Evolutionary conservation across 2,797 vertebrate species (phyloP), one percentile per base, ranked within the genome.

Genomic region (Spinibarbus caldwelli): DNA sequence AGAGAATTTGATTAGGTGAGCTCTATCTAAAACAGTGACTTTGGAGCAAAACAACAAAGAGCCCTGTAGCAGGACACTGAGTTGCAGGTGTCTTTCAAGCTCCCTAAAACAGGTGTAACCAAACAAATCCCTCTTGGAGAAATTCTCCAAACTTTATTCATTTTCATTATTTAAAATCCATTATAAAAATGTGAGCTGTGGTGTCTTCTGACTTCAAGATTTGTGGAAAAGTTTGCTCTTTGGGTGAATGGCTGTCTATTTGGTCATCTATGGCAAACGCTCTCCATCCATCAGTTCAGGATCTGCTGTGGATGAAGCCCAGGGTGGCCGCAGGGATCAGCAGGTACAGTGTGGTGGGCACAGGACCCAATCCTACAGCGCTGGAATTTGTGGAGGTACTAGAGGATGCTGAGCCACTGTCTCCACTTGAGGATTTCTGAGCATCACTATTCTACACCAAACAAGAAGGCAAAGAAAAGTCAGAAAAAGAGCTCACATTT

Each of bases 261-360:
- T 78, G 72, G 64, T 62, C 67, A 68, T 82, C 59, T 43, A 59
- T 41, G 54, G 34, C 5, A 6, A 75, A 78, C 43, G 26, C 21
- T 23, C 17, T 80, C n/a, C 31, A 52, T 59, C 82, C 23, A 49
- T 76, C 41, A 62, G n/a, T 78, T 68, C 68, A 88, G n/a, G 86
- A 89, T 49, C 80, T 83, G 0, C 81, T 31, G 47, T 89, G 86
- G 21, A 94, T 82, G 17, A 94, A 81, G 0, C 47, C 73, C 0
- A 85, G 78, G 4, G 92, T 54, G 0, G 82, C 86, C 52, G 92
- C 31, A 1, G 92, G 88, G 54, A 93, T 85, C 79, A 93, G 72
- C n/a, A 92, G 59, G 76, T 85, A 14, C 73, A 80, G 38, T 19
- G 52, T 47, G 14, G 17, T 10, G 19, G 67, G 29, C 15, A 62